Conservation (phyloP, 1,140 invertebrate species). For the Stenopsyche tienmushanensis region DNA sequence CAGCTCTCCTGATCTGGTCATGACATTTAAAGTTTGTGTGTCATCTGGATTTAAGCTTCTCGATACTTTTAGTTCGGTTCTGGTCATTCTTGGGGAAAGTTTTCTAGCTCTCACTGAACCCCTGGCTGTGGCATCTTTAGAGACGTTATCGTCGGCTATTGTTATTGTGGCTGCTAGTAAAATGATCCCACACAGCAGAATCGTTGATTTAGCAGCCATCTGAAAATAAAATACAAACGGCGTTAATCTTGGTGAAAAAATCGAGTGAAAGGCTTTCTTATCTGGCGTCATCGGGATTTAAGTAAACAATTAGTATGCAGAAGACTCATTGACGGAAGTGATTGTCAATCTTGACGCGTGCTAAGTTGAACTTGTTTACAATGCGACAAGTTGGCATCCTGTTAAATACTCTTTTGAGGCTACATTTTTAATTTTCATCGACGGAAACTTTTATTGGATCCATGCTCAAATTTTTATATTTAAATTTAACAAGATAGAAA, state of each 20-base stretch:
- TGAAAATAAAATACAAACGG: slow-evolving; percentile 28
- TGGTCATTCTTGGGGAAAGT: slow-evolving; percentile 55
- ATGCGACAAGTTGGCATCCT: not conserved
- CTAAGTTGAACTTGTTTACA: not conserved
- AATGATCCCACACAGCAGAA: slow-evolving; percentile 28
- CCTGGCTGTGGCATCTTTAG: slow-evolving; percentile 19
- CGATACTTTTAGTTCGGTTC: slow-evolving; percentile 75
- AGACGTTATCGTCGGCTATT: slow-evolving; percentile 20
- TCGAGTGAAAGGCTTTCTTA: no score
- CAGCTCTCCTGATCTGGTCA: slow-evolving; percentile 69
- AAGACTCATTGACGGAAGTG: not conserved
- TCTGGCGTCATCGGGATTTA: no score
- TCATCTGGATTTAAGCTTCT: slow-evolving; percentile 73
- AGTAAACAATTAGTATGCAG: not conserved
- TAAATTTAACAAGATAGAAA: no score
- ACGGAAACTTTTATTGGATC: no score
- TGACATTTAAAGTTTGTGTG: slow-evolving; percentile 72
- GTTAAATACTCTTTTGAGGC: no score
- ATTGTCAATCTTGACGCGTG: not conserved
- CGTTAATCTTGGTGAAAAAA: not conserved
- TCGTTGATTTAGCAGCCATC: slow-evolving; percentile 33
- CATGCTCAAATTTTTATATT: no score
- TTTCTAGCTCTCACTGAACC: slow-evolving; percentile 1
- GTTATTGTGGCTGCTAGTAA: slow-evolving; percentile 3
- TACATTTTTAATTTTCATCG: no score